phyloP scores from a whole-genome alignment of 2,113 vertebrate species.

The Sinocyclocheilus grahami region DNA sequence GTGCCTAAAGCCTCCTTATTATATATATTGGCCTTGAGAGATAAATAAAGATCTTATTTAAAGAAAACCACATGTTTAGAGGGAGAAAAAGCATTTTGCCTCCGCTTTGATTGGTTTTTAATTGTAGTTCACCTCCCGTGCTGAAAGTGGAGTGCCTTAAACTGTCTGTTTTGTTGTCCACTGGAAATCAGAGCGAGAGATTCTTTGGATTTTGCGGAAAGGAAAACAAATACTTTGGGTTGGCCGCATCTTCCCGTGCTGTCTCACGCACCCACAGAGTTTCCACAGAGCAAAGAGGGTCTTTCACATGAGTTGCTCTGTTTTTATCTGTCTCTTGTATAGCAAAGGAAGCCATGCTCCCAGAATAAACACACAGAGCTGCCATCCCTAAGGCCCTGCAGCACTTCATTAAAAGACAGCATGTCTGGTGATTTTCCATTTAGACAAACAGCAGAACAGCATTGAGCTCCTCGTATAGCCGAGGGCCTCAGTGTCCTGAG shows the following conservation, averaged over 20 bases:
- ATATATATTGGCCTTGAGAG: background rate
- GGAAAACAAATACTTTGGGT: slow-evolving; percentile 49
- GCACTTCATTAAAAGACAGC: slow-evolving; percentile 21
- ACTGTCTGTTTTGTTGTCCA: slow-evolving; percentile 42
- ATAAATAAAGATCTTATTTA: slow-evolving; percentile 22
- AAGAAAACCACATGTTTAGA: slow-evolving; percentile 10
- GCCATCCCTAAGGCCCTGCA: background rate
- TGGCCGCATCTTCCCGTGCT: slow-evolving; percentile 26
- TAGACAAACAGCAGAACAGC: slow-evolving; percentile 29
- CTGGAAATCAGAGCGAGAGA: slow-evolving; percentile 53
- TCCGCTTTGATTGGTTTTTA: background rate
- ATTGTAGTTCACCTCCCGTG: slow-evolving; percentile 24
- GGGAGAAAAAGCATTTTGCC: background rate
- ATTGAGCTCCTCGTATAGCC: background rate
- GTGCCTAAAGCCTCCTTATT: background rate
- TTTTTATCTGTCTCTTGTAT: slow-evolving; percentile 44
- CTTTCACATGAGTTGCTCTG: slow-evolving; percentile 34
- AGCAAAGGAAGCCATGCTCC: slow-evolving; percentile 40
- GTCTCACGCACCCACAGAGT: slow-evolving; percentile 22
- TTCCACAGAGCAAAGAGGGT: slow-evolving; percentile 32
- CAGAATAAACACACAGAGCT: slow-evolving; percentile 41
- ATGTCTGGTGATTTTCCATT: slow-evolving; percentile 39
- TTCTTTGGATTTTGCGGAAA: slow-evolving; percentile 47
- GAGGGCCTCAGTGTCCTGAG: background rate
- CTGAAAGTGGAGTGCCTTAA: slow-evolving; percentile 20